Percentiles rank a stretch among this genome's conserved stretches.
phyloP scores from a whole-genome alignment of 2,797 vertebrate species.

The Heterohyrax brucei region DNA sequence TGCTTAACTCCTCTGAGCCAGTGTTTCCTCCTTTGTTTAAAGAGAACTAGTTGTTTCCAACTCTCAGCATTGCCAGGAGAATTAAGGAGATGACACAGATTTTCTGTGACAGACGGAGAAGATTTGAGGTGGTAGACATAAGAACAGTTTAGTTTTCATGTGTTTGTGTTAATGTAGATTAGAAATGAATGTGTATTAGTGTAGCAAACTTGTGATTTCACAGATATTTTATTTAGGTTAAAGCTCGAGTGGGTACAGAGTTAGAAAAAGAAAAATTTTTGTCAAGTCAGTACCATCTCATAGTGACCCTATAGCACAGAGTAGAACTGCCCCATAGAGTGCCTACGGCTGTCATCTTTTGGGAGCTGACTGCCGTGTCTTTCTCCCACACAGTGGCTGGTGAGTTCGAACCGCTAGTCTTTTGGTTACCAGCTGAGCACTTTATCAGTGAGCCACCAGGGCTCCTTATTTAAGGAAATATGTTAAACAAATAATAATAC shows the following conservation, averaged over 20 bases:
- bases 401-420: background rate
- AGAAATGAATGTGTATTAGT: background rate
- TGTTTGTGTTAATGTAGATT: background rate
- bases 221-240: background rate
- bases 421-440: background rate
- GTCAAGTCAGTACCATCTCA: background rate
- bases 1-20: background rate
- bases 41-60: background rate
- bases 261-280: background rate
- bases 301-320: background rate
- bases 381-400: background rate
- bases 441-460: background rate
- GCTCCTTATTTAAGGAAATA: background rate
- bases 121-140: background rate
- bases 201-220: constrained; percentile 6
- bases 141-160: background rate
- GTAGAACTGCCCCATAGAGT: background rate
- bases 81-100: background rate
- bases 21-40: background rate
- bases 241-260: background rate
- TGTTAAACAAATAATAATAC: background rate
- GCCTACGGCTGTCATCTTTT: background rate
- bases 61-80: background rate
- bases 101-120: background rate
- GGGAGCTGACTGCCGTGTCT: background rate